phyloP scores from a whole-genome alignment of 2,888 invertebrate species.

The Phyto melanocephala region DNA sequence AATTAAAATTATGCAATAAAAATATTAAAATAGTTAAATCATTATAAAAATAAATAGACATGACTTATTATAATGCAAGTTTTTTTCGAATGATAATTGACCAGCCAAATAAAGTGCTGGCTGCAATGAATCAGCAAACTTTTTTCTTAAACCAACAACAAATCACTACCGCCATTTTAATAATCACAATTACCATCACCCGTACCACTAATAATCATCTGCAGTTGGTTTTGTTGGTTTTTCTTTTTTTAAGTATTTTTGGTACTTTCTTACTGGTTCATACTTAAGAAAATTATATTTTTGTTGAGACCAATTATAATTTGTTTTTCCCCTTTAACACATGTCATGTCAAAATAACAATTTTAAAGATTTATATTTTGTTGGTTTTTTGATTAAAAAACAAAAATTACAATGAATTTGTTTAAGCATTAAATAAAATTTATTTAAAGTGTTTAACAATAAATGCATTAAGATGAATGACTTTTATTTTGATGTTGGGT shows the following conservation, averaged over 20 bases:
- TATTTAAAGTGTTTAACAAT: not conserved
- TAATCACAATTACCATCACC: not conserved
- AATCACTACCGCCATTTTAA: not conserved
- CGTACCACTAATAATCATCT: not conserved
- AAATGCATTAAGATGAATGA: not conserved
- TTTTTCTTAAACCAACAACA: slow-evolving; percentile 4
- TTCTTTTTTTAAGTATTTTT: not conserved
- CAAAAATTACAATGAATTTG: not conserved
- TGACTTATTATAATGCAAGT: slow-evolving; percentile 10
- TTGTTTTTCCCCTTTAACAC: slow-evolving; percentile 20
- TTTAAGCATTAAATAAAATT: not conserved
- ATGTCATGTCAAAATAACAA: not conserved
- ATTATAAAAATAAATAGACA: slow-evolving; percentile 7
- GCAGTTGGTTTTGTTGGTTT: not conserved
- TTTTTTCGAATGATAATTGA: not conserved
- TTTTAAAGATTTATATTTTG: slow-evolving; percentile 21
- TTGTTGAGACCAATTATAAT: slow-evolving; percentile 37
- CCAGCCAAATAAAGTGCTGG: not conserved
- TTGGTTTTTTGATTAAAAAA: not conserved
- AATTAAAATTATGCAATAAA: slow-evolving; percentile 45
- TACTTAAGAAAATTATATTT: slow-evolving; percentile 23
- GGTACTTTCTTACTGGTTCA: not conserved
- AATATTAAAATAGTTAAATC: slow-evolving; percentile 21
- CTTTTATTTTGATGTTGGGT: not conserved
- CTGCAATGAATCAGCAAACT: not conserved